phyloP scores from a whole-genome alignment of 2,888 invertebrate genomes.

The Andricus quercusramuli region DNA sequence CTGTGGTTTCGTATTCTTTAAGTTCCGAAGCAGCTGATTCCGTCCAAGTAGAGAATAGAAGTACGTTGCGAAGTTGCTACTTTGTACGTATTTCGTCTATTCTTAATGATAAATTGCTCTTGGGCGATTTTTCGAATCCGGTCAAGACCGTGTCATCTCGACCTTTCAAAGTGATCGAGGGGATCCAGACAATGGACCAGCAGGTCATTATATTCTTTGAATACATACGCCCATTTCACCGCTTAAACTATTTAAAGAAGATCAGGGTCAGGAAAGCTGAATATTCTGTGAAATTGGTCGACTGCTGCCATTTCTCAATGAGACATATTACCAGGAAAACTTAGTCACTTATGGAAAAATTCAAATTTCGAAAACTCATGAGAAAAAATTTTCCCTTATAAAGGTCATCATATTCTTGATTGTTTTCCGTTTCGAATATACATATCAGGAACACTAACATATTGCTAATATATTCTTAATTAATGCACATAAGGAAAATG shows the following conservation, averaged over 20 bases:
- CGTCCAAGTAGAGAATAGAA: not conserved
- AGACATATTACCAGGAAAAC: not conserved
- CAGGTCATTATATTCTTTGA: not conserved
- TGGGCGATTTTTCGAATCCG: not conserved
- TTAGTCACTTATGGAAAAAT: not conserved
- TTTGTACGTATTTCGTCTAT: not conserved
- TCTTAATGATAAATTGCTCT: conserved; percentile 2
- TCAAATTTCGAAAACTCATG: not conserved
- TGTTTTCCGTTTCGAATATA: not conserved
- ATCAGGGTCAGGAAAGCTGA: not conserved
- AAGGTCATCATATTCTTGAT: not conserved
- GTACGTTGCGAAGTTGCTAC: not conserved
- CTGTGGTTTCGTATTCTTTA: not conserved
- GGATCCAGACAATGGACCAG: conserved; percentile 5
- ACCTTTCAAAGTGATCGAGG: conserved; percentile 7
- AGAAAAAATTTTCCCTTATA: not conserved
- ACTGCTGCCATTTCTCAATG: not conserved
- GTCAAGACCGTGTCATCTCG: conserved; percentile 8
- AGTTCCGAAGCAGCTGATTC: not conserved
- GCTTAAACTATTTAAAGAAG: conserved; percentile 3
- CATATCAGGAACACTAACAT: not conserved
- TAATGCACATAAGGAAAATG: not conserved
- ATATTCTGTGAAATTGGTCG: not conserved
- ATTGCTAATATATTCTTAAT: not conserved
- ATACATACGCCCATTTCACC: conserved; percentile 2